Conservation (phyloP, 2,113 vertebrate genomes). For the Alethe castanea region DNA sequence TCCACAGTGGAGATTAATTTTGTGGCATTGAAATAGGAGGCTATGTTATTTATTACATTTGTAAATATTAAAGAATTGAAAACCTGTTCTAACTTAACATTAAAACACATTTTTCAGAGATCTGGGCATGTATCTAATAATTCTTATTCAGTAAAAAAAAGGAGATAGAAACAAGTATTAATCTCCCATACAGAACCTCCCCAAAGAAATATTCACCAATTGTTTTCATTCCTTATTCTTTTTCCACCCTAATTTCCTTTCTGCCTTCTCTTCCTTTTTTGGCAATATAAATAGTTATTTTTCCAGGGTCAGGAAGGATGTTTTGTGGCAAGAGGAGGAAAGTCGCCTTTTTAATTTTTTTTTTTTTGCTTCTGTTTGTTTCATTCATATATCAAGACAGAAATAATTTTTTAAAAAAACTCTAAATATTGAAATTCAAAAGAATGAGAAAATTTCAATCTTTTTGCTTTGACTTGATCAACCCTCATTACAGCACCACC, state of each 20-base stretch:
- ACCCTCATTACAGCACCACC: background rate
- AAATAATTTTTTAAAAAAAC: background rate
- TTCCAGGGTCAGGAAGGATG: background rate
- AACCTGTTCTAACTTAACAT: background rate
- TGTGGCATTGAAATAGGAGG: background rate
- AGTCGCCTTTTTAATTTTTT: background rate
- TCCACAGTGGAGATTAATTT: conserved; percentile 11
- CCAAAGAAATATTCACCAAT: background rate
- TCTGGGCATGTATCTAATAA: background rate
- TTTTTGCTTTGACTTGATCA: background rate
- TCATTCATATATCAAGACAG: background rate
- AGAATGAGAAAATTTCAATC: background rate
- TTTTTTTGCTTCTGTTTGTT: background rate
- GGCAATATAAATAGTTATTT: background rate
- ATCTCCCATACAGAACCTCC: background rate
- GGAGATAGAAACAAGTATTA: background rate
- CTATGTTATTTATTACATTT: background rate
- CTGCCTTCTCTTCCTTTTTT: background rate
- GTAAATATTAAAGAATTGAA: conserved; percentile 21
- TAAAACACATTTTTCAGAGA: conserved; percentile 2
- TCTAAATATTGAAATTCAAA: background rate
- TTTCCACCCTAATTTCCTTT: background rate
- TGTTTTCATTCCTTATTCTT: background rate
- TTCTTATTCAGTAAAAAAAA: background rate
- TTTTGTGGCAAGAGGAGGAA: background rate